These are phyloP conservation scores for Acronicta psi DNA, from an alignment of 2,888 invertebrate genomes.

Conservation along the genomic window DNA sequence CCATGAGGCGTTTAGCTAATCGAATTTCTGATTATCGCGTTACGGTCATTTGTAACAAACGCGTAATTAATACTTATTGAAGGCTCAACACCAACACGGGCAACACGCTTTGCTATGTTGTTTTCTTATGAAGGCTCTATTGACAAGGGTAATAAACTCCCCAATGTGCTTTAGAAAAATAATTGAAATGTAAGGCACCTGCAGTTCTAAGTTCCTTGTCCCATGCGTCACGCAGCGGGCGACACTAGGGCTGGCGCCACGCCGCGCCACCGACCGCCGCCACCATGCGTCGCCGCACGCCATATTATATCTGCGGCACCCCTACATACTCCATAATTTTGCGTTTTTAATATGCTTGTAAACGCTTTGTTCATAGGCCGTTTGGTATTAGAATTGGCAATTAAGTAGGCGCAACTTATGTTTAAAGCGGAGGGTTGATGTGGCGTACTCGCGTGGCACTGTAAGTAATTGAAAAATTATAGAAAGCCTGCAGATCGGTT, in stretches of 20 bases:
- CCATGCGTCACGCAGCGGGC: conserved; percentile 48
- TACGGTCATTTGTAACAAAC: neutral
- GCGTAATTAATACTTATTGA: no score
- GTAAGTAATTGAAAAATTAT: neutral
- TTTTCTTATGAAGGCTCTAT: no score
- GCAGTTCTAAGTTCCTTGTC: conserved; percentile 25
- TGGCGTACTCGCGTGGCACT: neutral
- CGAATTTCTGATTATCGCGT: neutral
- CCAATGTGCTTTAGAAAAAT: no score
- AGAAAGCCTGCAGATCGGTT: no score
- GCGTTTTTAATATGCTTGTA: conserved; percentile 29
- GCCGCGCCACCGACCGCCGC: conserved; percentile 30
- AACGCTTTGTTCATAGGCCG: conserved; percentile 9
- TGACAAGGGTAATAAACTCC: conserved; percentile 3
- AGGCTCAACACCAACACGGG: no score
- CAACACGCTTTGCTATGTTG: neutral
- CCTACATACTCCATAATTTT: conserved; percentile 15
- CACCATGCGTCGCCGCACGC: conserved; percentile 51
- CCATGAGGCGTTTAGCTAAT: neutral
- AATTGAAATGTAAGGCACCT: conserved; percentile 6
- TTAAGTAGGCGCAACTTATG: neutral
- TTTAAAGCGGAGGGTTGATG: neutral
- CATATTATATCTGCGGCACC: conserved; percentile 23
- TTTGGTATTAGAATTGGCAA: conserved; percentile 5
- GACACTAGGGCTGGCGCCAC: conserved; percentile 37